Evolutionary conservation across 2,888 invertebrate genomes (phyloP), one percentile per base, ranked within the genome.

Genomic region (Gandaritis pyraliata): DNA sequence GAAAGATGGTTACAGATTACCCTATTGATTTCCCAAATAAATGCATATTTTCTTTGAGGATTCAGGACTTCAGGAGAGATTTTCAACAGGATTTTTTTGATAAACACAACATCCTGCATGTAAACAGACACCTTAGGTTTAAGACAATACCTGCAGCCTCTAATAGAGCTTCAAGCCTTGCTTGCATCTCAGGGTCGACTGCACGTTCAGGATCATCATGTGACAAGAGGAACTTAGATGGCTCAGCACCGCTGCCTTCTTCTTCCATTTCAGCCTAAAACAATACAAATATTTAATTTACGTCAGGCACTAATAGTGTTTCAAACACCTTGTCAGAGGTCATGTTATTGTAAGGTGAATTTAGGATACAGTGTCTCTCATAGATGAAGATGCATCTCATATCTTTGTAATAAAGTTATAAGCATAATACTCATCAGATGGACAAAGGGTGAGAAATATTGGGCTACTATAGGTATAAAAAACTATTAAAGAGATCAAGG

Each of bases 121-220:
- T 10, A 11, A 33, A 10, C 33, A 33, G 33, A 33, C 8, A 2
- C 0, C 8, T 33, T 39, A n/a, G 39, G n/a, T 39, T 5, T n/a
- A 39, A 39, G 5, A 39, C 12, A n/a, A 82, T 64, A 93, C 93
- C 97, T 83, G 98, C 98, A 81, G 98, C 98, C 93, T 98, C 98
- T 70, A 98, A 94, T 72, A 99, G 94, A 70, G 98, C 98, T 92
- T 98, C 98, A 65, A 99, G 94, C 75, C 98, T 93, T 54, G 97
- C 97, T 88, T 97, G 97, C 76, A 97, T 97, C 86, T 97, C 97
- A 48, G 96, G 96, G 85, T 96, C 96, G 67, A 96, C 96, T 50
- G 95, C 93, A 76, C 95, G 90, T 78, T 95, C 95, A 49, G 94
- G 93, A 82, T 94, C 88, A 78, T 94, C 90, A 39, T 92, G 93